Evolutionary conservation across 2,797 vertebrate genomes (phyloP).

Genomic region (Esox masquinongy): DNA sequence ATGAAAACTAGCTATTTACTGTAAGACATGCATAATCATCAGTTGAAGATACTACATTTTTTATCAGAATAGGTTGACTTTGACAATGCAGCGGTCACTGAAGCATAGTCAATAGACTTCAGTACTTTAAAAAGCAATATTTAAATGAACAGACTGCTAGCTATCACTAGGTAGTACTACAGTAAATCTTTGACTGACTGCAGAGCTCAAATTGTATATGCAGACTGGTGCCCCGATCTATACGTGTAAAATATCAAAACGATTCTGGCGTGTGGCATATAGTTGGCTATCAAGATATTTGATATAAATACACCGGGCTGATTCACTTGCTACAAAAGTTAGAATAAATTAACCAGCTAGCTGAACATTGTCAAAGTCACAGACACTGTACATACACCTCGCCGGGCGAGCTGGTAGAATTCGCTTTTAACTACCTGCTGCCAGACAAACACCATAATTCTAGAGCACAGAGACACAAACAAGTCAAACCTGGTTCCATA

Average conservation of each 20-base stretch:
- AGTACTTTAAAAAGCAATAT: too few relatives aligned
- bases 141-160: not conserved
- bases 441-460: not conserved
- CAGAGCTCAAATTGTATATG: not conserved
- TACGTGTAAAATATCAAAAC: not conserved
- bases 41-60: not conserved
- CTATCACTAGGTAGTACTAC: too few relatives aligned
- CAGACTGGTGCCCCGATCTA: not conserved
- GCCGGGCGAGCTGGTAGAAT: constrained; percentile 15
- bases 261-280: not conserved
- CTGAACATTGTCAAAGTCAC: constrained; percentile 61
- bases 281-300: not conserved
- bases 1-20: not conserved
- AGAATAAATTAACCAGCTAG: not conserved
- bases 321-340: not conserved
- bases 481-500: constrained; percentile 58
- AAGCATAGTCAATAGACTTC: not conserved
- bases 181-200: not conserved
- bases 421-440: not conserved
- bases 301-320: not conserved
- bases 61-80: not conserved
- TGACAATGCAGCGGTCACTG: not conserved
- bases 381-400: constrained; percentile 25
- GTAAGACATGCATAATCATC: not conserved
- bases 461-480: not conserved